Percentiles rank a stretch among this genome's conserved stretches.
Conservation (phyloP, 2,888 invertebrate genomes). For the Patella caerulea region DNA sequence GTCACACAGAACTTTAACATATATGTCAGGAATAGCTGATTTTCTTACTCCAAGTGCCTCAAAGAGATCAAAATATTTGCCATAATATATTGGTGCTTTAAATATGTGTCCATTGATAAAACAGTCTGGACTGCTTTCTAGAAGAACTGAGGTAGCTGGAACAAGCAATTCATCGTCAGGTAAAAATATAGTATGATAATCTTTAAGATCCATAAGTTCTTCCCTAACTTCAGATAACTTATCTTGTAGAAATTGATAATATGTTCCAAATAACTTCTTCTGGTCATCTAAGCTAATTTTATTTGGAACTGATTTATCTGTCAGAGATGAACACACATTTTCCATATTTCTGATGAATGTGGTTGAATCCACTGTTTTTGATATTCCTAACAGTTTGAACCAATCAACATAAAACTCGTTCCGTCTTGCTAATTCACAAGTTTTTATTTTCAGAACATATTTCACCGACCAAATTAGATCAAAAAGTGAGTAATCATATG, state of each 20-base stretch:
- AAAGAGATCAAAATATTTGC: slow-evolving; percentile 43
- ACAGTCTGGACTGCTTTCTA: background rate
- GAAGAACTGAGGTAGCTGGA: background rate
- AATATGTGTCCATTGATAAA: slow-evolving; percentile 29
- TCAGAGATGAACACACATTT: background rate
- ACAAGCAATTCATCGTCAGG: slow-evolving; percentile 31
- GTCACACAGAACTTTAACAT: slow-evolving; percentile 39
- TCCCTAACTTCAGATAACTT: too few species aligned
- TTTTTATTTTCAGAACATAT: background rate
- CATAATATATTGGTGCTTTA: slow-evolving; percentile 42
- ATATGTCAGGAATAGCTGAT: slow-evolving; percentile 39
- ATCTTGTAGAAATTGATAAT: background rate
- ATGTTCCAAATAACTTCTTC: background rate
- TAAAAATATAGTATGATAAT: slow-evolving; percentile 12
- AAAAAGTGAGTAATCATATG: background rate
- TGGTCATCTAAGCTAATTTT: background rate
- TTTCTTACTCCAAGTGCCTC: slow-evolving; percentile 41
- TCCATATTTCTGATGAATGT: background rate
- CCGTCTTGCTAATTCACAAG: background rate
- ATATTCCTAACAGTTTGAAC: background rate
- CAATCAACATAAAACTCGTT: background rate
- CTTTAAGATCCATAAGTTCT: background rate
- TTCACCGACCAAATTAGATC: slow-evolving; percentile 15
- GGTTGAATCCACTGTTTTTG: background rate
- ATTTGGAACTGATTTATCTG: background rate